Evolutionary conservation across 2,113 vertebrate species (phyloP).

Genomic region (Loxodonta africana): DNA sequence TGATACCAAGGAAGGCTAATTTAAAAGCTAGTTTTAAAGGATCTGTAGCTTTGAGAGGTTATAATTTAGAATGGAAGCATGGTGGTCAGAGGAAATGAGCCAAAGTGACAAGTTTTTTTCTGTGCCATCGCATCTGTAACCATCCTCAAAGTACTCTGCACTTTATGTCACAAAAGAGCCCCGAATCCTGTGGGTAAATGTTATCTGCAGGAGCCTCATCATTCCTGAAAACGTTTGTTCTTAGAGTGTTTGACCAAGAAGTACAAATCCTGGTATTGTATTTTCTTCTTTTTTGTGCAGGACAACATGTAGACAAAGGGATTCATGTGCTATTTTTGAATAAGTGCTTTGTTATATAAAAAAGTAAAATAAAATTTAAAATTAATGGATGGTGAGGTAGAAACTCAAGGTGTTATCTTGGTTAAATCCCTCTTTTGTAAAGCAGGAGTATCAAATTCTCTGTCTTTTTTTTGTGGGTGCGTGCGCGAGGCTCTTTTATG

Average conservation of each 20-base stretch:
- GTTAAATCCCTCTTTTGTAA: not conserved
- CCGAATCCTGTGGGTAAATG: constrained; percentile 68
- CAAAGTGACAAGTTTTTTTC: constrained; percentile 81
- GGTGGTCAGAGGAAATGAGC: constrained; percentile 82
- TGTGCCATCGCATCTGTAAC: constrained; percentile 74
- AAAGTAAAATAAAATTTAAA: constrained; percentile 58
- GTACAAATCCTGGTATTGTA: constrained; percentile 68
- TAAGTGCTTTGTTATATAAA: constrained; percentile 56
- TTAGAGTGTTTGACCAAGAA: constrained; percentile 62
- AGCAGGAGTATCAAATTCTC: not conserved
- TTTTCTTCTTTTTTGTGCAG: constrained; percentile 4
- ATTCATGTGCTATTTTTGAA: constrained; percentile 51
- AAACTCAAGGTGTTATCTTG: constrained; percentile 17
- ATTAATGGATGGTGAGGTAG: constrained; percentile 33
- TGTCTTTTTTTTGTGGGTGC: not conserved
- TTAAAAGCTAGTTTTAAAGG: constrained; percentile 76
- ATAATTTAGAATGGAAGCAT: constrained; percentile 74
- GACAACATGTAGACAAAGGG: constrained; percentile 23
- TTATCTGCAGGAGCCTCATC: constrained; percentile 67
- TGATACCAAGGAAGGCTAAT: constrained; percentile 65
- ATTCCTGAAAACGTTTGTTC: constrained; percentile 75
- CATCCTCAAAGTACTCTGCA: constrained; percentile 71
- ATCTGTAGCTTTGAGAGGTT: constrained; percentile 73
- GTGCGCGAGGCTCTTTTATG: not conserved
- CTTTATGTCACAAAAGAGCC: constrained; percentile 71